A percentile compares a stretch with the other conserved stretches of the same genome.
Conservation (phyloP, 2,888 invertebrate species). For the Phalangium opilio region DNA sequence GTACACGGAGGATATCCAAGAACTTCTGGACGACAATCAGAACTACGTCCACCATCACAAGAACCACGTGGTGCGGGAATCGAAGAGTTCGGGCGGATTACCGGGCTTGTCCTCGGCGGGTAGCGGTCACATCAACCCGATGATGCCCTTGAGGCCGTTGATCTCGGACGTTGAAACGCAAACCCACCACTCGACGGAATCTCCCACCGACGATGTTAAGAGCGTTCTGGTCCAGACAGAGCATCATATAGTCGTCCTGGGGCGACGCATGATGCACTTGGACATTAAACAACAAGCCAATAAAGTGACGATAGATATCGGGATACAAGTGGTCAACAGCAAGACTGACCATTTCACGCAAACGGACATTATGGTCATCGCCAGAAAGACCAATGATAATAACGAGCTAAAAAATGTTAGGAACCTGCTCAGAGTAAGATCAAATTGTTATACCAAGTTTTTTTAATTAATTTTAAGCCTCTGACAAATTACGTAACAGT, state of each 20-base stretch:
- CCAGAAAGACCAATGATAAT: too few relatives aligned
- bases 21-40: not conserved
- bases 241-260: not conserved
- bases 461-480: too few relatives aligned
- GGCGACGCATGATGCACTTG: too few relatives aligned
- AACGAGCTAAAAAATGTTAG: too few relatives aligned
- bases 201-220: not conserved
- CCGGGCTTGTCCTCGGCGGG: conserved; percentile 3
- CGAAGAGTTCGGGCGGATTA: not conserved
- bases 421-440: too few relatives aligned
- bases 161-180: conserved; percentile 14
- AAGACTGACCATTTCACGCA: conserved; percentile 1
- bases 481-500: too few relatives aligned
- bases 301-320: conserved; percentile 16
- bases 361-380: not conserved
- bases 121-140: not conserved
- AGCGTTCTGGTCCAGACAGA: not conserved
- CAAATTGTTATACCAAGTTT: too few relatives aligned
- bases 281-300: conserved; percentile 6
- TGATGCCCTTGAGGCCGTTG: not conserved
- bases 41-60: not conserved
- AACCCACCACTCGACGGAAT: conserved; percentile 7
- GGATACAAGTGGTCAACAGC: conserved; percentile 13
- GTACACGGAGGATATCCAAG: not conserved
- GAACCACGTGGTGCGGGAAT: too few relatives aligned